Evolutionary conservation across 2,797 vertebrate species (phyloP), one percentile per base, ranked within the genome.

Genomic region (Mycteria americana): DNA sequence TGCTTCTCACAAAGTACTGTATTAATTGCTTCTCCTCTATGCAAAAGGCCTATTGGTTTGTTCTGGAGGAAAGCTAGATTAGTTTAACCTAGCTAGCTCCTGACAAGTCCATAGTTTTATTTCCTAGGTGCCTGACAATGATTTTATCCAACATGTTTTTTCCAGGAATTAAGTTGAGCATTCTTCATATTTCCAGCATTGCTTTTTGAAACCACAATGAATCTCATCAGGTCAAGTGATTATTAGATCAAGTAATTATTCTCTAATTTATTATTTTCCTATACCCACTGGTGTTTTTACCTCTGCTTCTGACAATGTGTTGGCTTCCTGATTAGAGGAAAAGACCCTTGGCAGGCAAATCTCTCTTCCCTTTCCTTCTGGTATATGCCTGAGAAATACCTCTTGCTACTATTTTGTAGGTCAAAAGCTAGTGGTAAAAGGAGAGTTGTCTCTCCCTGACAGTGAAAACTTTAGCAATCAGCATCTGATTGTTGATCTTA

Each of bases 251-350:
- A 77, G 9, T 4, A 31, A 35, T 64, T 77, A 46, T 51, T 65
- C 24, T 63, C 31, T 64, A 30, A 37, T 24, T 57, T 75, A n/a
- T 31, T 70, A 10, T 85, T 92, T 89, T 69, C 14, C 11, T 74
- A 27, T 12, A 59, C 3, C 5, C 19, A 48, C 4, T 0, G 0
- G 4, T 13, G 6, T 2, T 89, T 86, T 73, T 59, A 78, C 7
- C 6, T 73, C 37, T 73, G 23, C 17, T 92, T 89, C 80, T 75
- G 24, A 56, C 37, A 62, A 15, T 17, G 17, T 75, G 5, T 35
- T 81, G 8, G 25, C 31, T 64, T 7, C 11, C 35, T 46, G 6
- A 76, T 33, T 25, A 59, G 27, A 59, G 33, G 2, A 69, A 82
- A 87, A 76, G 9, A 13, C 51, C 14, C 18, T 62, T 41, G 16